Evolutionary conservation across 1,140 invertebrate species (phyloP), one percentile per base, ranked within the genome.

Genomic region (Liolophura sinensis): DNA sequence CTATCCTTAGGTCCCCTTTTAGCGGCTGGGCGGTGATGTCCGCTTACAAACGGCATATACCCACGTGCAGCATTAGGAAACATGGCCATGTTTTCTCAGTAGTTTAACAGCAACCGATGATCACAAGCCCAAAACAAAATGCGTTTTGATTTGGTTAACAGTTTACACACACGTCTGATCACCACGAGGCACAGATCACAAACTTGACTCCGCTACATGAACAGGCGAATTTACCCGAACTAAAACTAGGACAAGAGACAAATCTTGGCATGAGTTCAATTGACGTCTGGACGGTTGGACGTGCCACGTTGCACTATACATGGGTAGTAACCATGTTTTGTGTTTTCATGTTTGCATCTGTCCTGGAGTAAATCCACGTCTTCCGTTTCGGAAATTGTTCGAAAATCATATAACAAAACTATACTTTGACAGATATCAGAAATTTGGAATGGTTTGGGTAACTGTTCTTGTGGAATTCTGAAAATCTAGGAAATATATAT

Each of bases 61-160:
- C 79, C 79, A 71, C 73, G 73, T 50, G 78, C 73, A 57, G 79
- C 79, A 64, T 81, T 81, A 4, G 79, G 79, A 72, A 80, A 81
- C 79, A 81, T 81, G 59, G 79, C 79, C 77, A 79, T 79, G 55
- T 47, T 15, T 11, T 20, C 25, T 58, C 52, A 67, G 55, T 62
- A 25, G 59, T 62, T 51, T 47, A 62, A 63, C 64, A 61, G 24
- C 54, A 57, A 62, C 27, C 54, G n/a, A 18, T 61, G 25, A 47
- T 27, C 18, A 20, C 24, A 57, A 15, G 20, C 27, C 22, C 51
- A 20, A 51, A 31, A 40, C 25, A 22, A 22, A 14, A 51, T 22
- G 20, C 49, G 48, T 56, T 4, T 64, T 62, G 59, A 51, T 51
- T 61, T 40, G 31, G 31, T 40, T 40, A 40, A 40, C 31, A 61